phyloP scores from a whole-genome alignment of 2,888 invertebrate species.

The Acronicta aceris region DNA sequence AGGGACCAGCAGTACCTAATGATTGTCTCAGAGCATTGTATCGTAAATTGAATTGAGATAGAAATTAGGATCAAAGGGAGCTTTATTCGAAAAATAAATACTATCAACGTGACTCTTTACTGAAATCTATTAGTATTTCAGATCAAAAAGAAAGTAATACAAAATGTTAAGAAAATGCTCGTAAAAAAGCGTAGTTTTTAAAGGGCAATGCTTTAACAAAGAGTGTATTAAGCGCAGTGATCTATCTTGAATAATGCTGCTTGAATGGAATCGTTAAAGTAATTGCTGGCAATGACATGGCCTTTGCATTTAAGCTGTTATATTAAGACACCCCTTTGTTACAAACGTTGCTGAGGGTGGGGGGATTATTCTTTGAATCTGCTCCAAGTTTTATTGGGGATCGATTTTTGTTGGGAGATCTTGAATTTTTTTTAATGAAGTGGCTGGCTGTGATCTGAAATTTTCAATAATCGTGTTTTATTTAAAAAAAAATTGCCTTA shows the following conservation, averaged over 20 bases:
- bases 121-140: slow-evolving; percentile 17
- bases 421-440: background rate
- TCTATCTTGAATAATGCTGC: slow-evolving; percentile 22
- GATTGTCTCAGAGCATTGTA: slow-evolving; percentile 1
- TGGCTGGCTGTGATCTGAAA: background rate
- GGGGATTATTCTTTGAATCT: slow-evolving; percentile 30
- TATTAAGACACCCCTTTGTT: slow-evolving; percentile 35
- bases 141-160: slow-evolving; percentile 2
- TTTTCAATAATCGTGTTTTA: background rate
- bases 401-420: slow-evolving; percentile 3
- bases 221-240: slow-evolving; percentile 3
- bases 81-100: background rate
- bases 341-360: slow-evolving; percentile 23
- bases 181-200: slow-evolving; percentile 6
- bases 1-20: background rate
- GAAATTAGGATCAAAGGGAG: background rate
- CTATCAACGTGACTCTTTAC: slow-evolving; percentile 11
- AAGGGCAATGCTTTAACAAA: slow-evolving; percentile 4
- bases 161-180: slow-evolving; percentile 13
- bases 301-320: slow-evolving; percentile 44
- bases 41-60: background rate
- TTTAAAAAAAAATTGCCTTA: too few species aligned
- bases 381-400: slow-evolving; percentile 4
- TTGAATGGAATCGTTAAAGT: slow-evolving; percentile 25
- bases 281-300: slow-evolving; percentile 41